phyloP scores from a whole-genome alignment of 1,140 invertebrate genomes.

The Neotoxoptera formosana region DNA sequence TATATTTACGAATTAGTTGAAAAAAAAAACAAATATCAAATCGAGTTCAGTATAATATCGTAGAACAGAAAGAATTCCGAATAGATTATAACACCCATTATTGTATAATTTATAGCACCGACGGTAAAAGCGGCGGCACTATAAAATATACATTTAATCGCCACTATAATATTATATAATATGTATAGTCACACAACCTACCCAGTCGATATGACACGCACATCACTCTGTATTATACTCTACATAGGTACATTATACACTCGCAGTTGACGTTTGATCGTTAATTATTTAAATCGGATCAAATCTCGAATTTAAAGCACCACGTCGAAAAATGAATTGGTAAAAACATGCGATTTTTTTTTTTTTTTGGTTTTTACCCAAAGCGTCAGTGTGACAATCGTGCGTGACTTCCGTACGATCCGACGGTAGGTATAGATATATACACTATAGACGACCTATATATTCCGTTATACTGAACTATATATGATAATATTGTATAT shows the following conservation, averaged over 20 bases:
- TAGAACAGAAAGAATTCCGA: background rate
- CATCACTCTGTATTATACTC: too few relatives aligned
- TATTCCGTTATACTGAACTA: background rate
- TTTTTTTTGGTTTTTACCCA: background rate
- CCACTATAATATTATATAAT: too few relatives aligned
- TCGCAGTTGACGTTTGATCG: background rate
- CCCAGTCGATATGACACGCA: background rate
- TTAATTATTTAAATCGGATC: constrained; percentile 11
- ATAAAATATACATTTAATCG: constrained; percentile 19
- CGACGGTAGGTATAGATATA: background rate
- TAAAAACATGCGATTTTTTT: background rate
- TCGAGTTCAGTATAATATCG: background rate
- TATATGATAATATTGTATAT: background rate
- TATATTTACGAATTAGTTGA: background rate
- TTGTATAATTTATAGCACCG: background rate
- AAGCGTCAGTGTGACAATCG: background rate
- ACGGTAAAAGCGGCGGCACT: background rate
- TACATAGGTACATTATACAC: background rate
- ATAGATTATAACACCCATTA: constrained; percentile 6
- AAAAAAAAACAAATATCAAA: background rate
- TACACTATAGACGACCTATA: background rate
- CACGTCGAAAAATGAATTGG: background rate
- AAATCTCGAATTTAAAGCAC: background rate
- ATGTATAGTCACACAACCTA: background rate
- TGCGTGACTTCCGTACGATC: background rate